Evolutionary conservation across 2,888 invertebrate species (phyloP).

Genomic region (Lysandra bellargus): DNA sequence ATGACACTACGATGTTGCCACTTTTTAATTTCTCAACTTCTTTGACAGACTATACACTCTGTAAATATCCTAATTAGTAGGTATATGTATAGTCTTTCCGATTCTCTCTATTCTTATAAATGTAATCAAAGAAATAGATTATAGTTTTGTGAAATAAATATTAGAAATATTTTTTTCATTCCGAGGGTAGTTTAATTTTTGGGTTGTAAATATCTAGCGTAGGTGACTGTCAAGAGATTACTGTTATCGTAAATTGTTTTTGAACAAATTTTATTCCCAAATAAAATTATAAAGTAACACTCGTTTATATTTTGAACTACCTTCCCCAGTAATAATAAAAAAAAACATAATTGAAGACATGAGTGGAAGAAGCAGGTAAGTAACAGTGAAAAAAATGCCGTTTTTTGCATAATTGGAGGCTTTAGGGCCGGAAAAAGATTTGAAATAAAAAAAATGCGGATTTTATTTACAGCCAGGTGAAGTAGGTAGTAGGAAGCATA

Average conservation of each 20-base stretch:
- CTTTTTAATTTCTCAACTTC: too few relatives aligned
- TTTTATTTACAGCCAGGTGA: too few relatives aligned
- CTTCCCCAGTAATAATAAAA: background rate
- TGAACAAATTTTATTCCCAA: slow-evolving; percentile 69
- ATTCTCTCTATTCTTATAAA: slow-evolving; percentile 51
- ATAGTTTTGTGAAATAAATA: slow-evolving; percentile 52
- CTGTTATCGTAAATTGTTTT: slow-evolving; percentile 60
- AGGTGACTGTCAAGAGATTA: slow-evolving; percentile 43
- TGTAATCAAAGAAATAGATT: slow-evolving; percentile 57
- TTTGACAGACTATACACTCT: too few relatives aligned
- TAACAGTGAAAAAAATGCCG: too few relatives aligned
- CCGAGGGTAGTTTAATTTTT: slow-evolving; percentile 50
- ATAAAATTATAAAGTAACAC: slow-evolving; percentile 60
- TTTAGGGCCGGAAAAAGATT: too few relatives aligned
- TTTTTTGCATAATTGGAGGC: too few relatives aligned
- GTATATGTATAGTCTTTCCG: slow-evolving; percentile 44
- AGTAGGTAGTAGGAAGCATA: too few relatives aligned
- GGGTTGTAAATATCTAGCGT: slow-evolving; percentile 54
- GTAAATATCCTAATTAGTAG: background rate
- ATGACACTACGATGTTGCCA: too few relatives aligned
- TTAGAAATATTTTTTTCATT: slow-evolving; percentile 67
- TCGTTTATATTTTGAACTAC: slow-evolving; percentile 36
- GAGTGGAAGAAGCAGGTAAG: too few relatives aligned
- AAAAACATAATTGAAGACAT: too few relatives aligned
- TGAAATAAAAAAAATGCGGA: too few relatives aligned